Conservation (phyloP, 1,140 invertebrate genomes). For the Stenopsyche tienmushanensis region DNA sequence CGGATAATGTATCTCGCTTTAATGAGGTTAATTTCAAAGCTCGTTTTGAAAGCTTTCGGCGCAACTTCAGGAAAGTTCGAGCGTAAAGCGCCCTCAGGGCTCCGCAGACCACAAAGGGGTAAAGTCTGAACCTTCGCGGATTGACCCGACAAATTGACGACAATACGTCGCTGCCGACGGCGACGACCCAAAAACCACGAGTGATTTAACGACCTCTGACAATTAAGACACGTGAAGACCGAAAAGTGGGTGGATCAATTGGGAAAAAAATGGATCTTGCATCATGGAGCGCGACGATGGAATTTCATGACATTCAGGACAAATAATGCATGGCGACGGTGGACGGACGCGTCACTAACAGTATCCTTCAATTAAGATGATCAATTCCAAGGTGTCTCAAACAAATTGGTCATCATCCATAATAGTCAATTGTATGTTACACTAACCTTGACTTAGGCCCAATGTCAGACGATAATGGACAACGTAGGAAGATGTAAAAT, state of each 20-base stretch:
- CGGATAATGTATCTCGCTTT: slow-evolving; percentile 22
- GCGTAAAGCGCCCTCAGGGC: slow-evolving; percentile 9
- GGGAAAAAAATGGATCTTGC: not conserved
- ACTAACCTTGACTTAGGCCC: too few relatives aligned
- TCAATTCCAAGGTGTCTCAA: too few relatives aligned
- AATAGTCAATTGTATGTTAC: too few relatives aligned
- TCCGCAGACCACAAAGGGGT: not conserved
- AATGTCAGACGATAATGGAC: too few relatives aligned
- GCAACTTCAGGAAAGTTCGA: slow-evolving; percentile 16
- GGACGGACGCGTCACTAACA: too few relatives aligned
- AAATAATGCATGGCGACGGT: too few relatives aligned
- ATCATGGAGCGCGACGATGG: not conserved
- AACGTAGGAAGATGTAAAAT: too few relatives aligned
- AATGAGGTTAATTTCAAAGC: slow-evolving; percentile 14
- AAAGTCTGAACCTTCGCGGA: slow-evolving; percentile 12
- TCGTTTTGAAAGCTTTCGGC: slow-evolving; percentile 23
- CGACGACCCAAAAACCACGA: slow-evolving; percentile 6
- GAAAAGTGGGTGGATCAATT: not conserved
- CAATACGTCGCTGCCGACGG: slow-evolving; percentile 1
- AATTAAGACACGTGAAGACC: not conserved
- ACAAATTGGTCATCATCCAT: too few relatives aligned
- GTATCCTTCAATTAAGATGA: too few relatives aligned
- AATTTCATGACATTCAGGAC: not conserved
- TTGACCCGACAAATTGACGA: not conserved
- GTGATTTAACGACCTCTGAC: not conserved